These are phyloP conservation scores for Lissonota sp. DNA, from an alignment of 2,888 invertebrate genomes.

Conservation along the genomic window DNA sequence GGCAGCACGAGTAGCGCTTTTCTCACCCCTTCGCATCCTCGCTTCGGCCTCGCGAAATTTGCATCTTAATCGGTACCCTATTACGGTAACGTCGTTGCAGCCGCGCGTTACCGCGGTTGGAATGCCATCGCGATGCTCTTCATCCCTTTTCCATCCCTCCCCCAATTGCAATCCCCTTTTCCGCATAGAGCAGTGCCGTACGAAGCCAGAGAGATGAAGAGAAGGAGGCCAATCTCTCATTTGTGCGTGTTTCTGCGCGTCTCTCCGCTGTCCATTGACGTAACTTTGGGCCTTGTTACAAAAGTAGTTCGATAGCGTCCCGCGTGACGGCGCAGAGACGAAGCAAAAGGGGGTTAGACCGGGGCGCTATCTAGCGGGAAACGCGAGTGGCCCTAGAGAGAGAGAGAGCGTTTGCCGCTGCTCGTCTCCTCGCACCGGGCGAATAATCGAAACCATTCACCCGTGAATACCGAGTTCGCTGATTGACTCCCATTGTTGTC, in stretches of 20 bases:
- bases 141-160: constrained; percentile 5
- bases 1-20: constrained; percentile 45
- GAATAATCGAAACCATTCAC: constrained; percentile 81
- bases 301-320: constrained; percentile 48
- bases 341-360: not conserved
- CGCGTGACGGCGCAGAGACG: not conserved
- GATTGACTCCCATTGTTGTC: constrained; percentile 82
- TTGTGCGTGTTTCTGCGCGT: not conserved
- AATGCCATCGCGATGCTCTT: constrained; percentile 57
- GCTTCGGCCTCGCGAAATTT: constrained; percentile 75
- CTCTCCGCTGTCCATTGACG: no score
- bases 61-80: constrained; percentile 82
- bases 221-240: constrained; percentile 26
- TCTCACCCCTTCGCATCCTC: constrained; percentile 43
- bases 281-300: constrained; percentile 1
- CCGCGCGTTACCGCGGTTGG: constrained; percentile 67
- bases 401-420: not conserved
- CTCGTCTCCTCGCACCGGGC: constrained; percentile 61
- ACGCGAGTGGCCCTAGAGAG: constrained; percentile 21
- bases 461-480: constrained; percentile 76
- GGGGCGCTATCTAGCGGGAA: constrained; percentile 23
- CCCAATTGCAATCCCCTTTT: constrained; percentile 56
- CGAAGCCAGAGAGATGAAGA: not conserved
- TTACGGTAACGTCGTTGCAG: constrained; percentile 80
- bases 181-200: constrained; percentile 31